Percentiles rank a stretch among this genome's conserved stretches.
phyloP scores from a whole-genome alignment of 2,888 invertebrate genomes.

The Exephanes ischioxanthus region DNA sequence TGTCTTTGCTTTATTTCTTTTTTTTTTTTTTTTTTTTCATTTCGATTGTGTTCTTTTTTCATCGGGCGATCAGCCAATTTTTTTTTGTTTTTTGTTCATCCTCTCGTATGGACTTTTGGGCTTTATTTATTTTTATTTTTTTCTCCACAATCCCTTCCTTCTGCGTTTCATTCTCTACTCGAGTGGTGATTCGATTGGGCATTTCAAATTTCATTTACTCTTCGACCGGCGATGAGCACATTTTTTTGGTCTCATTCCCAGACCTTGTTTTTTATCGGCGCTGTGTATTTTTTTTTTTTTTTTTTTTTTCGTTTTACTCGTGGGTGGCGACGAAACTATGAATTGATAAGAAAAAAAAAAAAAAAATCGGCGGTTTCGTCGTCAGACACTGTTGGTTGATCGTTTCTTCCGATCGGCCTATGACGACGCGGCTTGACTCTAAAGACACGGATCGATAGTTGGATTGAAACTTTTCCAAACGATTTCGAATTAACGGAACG shows the following conservation, averaged over 20 bases:
- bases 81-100: slow-evolving; percentile 36
- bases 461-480: neutral
- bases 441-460: slow-evolving; percentile 1
- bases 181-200: neutral
- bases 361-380: slow-evolving; percentile 3
- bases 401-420: neutral
- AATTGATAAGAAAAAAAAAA: slow-evolving; percentile 40
- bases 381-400: neutral
- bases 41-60: slow-evolving; percentile 66
- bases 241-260: neutral
- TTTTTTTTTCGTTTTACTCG: slow-evolving; percentile 29
- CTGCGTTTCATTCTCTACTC: slow-evolving; percentile 48
- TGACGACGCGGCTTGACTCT: neutral
- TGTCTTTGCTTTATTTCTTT: slow-evolving; percentile 73
- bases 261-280: slow-evolving; percentile 14
- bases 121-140: slow-evolving; percentile 32
- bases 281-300: slow-evolving; percentile 19
- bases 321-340: slow-evolving; percentile 65
- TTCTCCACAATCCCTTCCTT: slow-evolving; percentile 69
- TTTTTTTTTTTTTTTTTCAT: slow-evolving; percentile 43
- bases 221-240: neutral
- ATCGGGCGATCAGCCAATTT: slow-evolving; percentile 73
- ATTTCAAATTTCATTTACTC: neutral
- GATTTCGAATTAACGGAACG: neutral
- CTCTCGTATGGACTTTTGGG: neutral